Percentiles rank a stretch among this genome's conserved stretches.
Evolutionary conservation across 2,888 invertebrate species (phyloP).

Genomic region (Lasioglossum vierecki): DNA sequence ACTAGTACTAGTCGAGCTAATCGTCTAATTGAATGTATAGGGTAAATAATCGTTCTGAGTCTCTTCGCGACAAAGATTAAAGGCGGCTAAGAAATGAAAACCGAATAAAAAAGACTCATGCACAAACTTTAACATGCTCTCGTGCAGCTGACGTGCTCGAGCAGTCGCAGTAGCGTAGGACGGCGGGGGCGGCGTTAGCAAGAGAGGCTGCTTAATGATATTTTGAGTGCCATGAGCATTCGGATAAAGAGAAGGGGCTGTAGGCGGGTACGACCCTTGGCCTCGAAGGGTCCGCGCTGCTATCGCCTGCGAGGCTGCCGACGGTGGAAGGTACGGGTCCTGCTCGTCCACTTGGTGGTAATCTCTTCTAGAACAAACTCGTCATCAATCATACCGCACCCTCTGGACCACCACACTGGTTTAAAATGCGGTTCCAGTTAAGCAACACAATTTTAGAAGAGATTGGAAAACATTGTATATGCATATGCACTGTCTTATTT

Average conservation of each 20-base stretch:
- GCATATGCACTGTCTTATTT: too few relatives aligned
- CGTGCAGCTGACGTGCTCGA: constrained; percentile 84
- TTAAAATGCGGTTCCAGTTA: not conserved
- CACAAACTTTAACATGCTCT: constrained; percentile 85
- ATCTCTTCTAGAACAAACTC: constrained; percentile 87
- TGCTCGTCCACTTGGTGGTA: constrained; percentile 94
- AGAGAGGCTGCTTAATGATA: constrained; percentile 85
- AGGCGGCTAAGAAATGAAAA: constrained; percentile 66
- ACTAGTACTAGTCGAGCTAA: not conserved
- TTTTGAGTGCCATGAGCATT: constrained; percentile 86
- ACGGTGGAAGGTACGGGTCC: constrained; percentile 90
- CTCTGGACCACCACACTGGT: not conserved
- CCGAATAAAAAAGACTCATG: constrained; percentile 82
- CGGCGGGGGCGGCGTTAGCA: constrained; percentile 86
- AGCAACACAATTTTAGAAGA: not conserved
- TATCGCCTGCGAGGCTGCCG: constrained; percentile 86
- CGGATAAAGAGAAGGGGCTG: constrained; percentile 85
- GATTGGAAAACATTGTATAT: too few relatives aligned
- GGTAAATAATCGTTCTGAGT: not conserved
- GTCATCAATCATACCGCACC: constrained; percentile 31
- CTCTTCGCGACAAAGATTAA: constrained; percentile 38
- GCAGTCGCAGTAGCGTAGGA: constrained; percentile 86
- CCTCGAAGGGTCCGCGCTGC: constrained; percentile 88
- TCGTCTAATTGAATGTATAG: not conserved
- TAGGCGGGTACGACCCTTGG: constrained; percentile 90